Conservation (phyloP, 2,888 invertebrate genomes). For the Ptilodon capucinus region DNA sequence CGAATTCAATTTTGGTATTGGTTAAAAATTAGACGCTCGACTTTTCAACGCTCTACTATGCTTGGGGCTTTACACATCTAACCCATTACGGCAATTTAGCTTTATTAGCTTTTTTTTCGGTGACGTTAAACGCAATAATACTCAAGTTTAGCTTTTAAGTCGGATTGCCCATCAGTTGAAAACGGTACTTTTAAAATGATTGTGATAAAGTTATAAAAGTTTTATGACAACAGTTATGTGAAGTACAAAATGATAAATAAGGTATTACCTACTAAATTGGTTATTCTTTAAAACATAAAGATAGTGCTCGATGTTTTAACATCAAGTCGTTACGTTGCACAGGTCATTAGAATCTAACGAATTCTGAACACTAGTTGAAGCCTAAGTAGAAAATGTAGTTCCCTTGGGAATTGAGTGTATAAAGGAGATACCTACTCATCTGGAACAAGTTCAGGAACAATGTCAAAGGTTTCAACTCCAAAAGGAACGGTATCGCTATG, state of each 20-base stretch:
- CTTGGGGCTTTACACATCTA: slow-evolving; percentile 26
- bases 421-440: no score
- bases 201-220: neutral
- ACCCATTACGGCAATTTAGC: slow-evolving; percentile 26
- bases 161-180: slow-evolving; percentile 18
- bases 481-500: no score
- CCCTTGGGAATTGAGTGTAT: no score
- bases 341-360: no score
- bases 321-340: no score
- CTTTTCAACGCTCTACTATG: no score
- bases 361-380: no score
- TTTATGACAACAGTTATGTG: neutral
- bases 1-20: neutral
- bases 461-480: no score
- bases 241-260: neutral
- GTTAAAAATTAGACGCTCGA: no score
- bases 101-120: slow-evolving; percentile 26
- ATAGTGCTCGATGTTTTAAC: no score
- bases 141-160: slow-evolving; percentile 17
- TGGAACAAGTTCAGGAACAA: no score
- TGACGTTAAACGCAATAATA: slow-evolving; percentile 21
- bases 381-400: no score
- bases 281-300: neutral
- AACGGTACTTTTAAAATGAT: slow-evolving; percentile 13
- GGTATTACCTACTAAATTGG: neutral